These are phyloP conservation scores for Phyllotis vaccarum DNA, from an alignment of 2,797 vertebrate species.

Conservation along the genomic window DNA sequence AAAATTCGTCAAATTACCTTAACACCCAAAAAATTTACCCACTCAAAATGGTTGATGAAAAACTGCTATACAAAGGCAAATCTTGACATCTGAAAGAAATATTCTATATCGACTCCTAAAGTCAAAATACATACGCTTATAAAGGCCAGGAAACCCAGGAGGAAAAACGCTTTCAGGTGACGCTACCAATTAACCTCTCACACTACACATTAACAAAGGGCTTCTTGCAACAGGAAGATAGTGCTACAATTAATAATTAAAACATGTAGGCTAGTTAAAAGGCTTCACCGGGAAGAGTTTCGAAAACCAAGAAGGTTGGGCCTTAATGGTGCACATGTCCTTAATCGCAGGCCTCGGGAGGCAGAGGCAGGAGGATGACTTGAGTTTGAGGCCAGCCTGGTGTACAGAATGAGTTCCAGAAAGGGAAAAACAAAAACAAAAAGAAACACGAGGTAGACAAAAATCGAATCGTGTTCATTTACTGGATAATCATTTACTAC, in stretches of 20 bases:
- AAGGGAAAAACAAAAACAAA: not conserved
- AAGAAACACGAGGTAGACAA: not conserved
- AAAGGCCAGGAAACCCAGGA: slow-evolving; percentile 37
- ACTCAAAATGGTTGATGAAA: slow-evolving; percentile 24
- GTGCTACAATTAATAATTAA: slow-evolving; percentile 39
- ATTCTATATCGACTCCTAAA: not conserved
- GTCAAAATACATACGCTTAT: not conserved
- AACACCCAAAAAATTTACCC: slow-evolving; percentile 14
- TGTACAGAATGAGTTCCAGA: not conserved
- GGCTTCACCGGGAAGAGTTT: not conserved
- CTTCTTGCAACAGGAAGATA: slow-evolving; percentile 51
- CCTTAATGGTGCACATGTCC: not conserved
- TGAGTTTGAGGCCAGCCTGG: not conserved
- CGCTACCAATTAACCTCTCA: slow-evolving; percentile 22
- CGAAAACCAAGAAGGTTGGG: not conserved
- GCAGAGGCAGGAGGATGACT: not conserved
- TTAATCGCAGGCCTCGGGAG: not conserved
- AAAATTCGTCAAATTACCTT: slow-evolving; percentile 20
- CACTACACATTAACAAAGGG: not conserved
- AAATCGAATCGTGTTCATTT: not conserved
- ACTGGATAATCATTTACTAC: slow-evolving; percentile 14
- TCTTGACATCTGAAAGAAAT: slow-evolving; percentile 38
- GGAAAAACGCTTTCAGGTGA: slow-evolving; percentile 32
- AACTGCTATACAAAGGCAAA: slow-evolving; percentile 46
- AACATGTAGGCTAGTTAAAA: slow-evolving; percentile 30